Evolutionary conservation across 2,888 invertebrate species (phyloP).

Genomic region (Trachelus troglodyta): DNA sequence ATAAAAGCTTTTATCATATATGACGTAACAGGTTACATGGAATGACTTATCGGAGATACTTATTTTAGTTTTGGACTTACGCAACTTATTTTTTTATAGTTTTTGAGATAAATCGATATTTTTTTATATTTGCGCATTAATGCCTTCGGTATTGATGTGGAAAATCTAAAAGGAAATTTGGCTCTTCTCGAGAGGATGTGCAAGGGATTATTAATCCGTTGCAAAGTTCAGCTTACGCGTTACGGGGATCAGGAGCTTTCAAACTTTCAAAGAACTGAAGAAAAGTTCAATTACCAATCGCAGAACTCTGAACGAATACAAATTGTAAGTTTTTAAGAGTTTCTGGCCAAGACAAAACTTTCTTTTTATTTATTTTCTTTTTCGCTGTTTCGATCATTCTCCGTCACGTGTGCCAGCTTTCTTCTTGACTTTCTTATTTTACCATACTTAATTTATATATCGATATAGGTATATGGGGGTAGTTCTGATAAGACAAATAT

Average conservation of each 20-base stretch:
- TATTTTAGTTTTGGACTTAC: background rate
- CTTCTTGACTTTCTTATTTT: background rate
- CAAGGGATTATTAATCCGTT: background rate
- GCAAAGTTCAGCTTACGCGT: background rate
- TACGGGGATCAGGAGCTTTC: background rate
- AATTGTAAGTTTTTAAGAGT: slow-evolving; percentile 18
- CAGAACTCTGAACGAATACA: slow-evolving; percentile 11
- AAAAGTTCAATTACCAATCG: slow-evolving; percentile 13
- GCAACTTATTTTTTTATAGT: background rate
- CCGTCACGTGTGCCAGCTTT: background rate
- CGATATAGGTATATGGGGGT: background rate
- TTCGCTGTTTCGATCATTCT: background rate
- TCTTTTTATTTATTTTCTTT: background rate
- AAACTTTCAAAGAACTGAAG: slow-evolving; percentile 2
- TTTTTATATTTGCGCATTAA: background rate
- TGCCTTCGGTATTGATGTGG: background rate
- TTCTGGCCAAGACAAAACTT: background rate
- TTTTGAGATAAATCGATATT: background rate
- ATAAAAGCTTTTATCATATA: background rate
- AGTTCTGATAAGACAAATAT: background rate
- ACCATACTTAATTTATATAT: background rate
- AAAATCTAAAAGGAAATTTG: background rate
- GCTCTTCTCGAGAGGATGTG: background rate
- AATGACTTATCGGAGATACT: too few relatives aligned
- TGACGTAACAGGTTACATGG: background rate